Percentiles rank a stretch among this genome's conserved stretches.
These are phyloP conservation scores for Halcyon senegalensis DNA, from an alignment of 2,113 vertebrate species.

Conservation along the genomic window DNA sequence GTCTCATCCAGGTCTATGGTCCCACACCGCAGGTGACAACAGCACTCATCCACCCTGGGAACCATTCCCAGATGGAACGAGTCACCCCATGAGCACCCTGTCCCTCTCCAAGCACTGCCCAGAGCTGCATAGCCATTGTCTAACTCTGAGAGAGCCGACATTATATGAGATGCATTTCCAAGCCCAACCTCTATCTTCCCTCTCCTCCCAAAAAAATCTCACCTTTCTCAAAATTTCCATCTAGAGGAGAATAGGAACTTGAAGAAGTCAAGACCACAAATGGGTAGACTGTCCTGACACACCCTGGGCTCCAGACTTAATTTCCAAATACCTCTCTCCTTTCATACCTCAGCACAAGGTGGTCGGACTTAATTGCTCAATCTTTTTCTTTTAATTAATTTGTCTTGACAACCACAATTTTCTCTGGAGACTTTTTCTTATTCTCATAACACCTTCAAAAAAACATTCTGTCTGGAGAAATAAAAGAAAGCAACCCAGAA, in stretches of 20 bases:
- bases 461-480: not conserved
- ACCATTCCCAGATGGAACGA: not conserved
- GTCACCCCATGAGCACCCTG: not conserved
- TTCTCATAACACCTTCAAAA: not conserved
- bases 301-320: not conserved
- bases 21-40: not conserved
- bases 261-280: not conserved
- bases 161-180: not conserved
- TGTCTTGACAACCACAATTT: not conserved
- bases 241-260: not conserved
- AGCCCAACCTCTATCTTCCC: not conserved
- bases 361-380: not conserved
- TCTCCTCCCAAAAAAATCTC: not conserved
- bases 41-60: not conserved
- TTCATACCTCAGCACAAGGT: not conserved
- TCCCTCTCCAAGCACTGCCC: not conserved
- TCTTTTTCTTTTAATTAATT: not conserved
- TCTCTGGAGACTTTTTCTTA: not conserved
- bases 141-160: not conserved
- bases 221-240: not conserved
- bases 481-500: not conserved
- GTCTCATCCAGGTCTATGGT: not conserved
- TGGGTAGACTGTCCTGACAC: not conserved
- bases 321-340: not conserved
- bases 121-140: accelerated